Conservation (phyloP, 2,888 invertebrate species). For the Agelastica alni region DNA sequence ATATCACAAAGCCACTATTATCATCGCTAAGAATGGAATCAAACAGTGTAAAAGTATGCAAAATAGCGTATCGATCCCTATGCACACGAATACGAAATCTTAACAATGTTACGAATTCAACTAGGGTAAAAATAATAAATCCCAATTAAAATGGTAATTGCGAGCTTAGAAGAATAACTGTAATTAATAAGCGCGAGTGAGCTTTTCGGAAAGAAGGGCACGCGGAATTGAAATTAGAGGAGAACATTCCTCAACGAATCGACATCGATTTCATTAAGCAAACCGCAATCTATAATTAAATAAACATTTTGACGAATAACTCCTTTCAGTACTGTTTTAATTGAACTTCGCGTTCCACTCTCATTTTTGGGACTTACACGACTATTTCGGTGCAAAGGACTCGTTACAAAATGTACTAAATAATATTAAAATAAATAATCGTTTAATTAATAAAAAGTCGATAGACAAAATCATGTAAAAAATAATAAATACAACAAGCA, state of each 20-base stretch:
- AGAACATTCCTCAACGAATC: slow-evolving; percentile 32
- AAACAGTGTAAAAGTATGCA: slow-evolving; percentile 20
- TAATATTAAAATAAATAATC: too few relatives aligned
- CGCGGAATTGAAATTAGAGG: slow-evolving; percentile 34
- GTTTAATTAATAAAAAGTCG: too few relatives aligned
- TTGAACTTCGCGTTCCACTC: too few relatives aligned
- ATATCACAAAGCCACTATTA: not conserved
- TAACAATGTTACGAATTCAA: slow-evolving; percentile 25
- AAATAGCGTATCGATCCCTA: slow-evolving; percentile 17
- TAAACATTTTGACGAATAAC: slow-evolving; percentile 38
- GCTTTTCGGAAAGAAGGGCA: slow-evolving; percentile 20
- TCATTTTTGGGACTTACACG: too few relatives aligned
- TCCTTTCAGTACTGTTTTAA: too few relatives aligned
- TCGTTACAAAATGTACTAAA: too few relatives aligned
- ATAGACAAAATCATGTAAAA: too few relatives aligned
- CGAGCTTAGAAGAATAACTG: slow-evolving; percentile 30
- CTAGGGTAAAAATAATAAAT: slow-evolving; percentile 25
- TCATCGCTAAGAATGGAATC: slow-evolving; percentile 10
- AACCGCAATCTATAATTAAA: slow-evolving; percentile 40
- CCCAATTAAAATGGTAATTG: slow-evolving; percentile 31
- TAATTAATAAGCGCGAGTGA: slow-evolving; percentile 30
- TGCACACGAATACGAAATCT: slow-evolving; percentile 14
- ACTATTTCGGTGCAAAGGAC: too few relatives aligned
- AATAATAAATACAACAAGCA: too few relatives aligned
- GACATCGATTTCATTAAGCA: slow-evolving; percentile 38